Evolutionary conservation across 2,888 invertebrate species (phyloP).

Genomic region (Erebia epiphron): DNA sequence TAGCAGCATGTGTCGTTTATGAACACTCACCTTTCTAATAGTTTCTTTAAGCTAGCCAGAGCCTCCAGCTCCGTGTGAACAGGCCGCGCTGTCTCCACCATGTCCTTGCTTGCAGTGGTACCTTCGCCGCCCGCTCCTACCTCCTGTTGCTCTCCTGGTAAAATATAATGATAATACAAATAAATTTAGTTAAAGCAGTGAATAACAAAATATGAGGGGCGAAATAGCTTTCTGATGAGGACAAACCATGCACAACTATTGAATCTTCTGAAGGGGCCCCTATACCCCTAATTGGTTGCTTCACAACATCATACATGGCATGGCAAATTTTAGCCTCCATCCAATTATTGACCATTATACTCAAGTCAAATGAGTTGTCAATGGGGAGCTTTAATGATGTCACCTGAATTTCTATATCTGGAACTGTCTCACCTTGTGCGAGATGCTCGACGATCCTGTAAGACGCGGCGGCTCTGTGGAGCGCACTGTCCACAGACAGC

Average conservation of each 20-base stretch:
- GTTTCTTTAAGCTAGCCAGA: constrained; percentile 85
- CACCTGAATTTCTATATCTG: too few relatives aligned
- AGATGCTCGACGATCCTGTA: constrained; percentile 88
- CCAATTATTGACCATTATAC: too few relatives aligned
- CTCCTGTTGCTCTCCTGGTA: constrained; percentile 46
- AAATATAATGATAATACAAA: background rate
- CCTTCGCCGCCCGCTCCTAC: constrained; percentile 66
- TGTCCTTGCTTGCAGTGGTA: constrained; percentile 67
- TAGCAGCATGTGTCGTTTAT: constrained; percentile 12
- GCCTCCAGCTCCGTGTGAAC: constrained; percentile 87
- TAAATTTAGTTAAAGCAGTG: too few relatives aligned
- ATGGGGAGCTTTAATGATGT: too few relatives aligned
- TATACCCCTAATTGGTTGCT: too few relatives aligned
- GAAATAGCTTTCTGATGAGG: too few relatives aligned
- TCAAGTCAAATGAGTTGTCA: too few relatives aligned
- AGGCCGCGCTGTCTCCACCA: constrained; percentile 86
- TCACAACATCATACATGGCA: too few relatives aligned
- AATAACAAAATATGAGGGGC: too few relatives aligned
- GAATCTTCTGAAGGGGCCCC: too few relatives aligned
- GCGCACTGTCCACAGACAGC: constrained; percentile 85
- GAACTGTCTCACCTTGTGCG: constrained; percentile 73
- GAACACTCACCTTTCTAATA: constrained; percentile 82
- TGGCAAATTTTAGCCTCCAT: too few relatives aligned
- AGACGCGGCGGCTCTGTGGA: constrained; percentile 87
- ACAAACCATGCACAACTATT: too few relatives aligned